Evolutionary conservation across 2,797 vertebrate genomes (phyloP).

Genomic region (Novumbra hubbsi): DNA sequence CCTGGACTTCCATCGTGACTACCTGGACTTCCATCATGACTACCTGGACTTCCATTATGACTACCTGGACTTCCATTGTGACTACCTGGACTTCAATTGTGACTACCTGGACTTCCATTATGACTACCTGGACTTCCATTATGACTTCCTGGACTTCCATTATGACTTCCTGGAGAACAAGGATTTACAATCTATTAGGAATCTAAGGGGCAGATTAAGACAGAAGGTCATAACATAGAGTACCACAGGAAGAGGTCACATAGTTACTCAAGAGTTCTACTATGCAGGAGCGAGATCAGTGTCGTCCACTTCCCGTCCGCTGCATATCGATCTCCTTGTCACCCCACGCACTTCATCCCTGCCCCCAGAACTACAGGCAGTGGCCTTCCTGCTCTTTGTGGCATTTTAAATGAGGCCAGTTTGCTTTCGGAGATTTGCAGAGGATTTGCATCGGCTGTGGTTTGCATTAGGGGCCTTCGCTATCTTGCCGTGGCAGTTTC

Average conservation of each 20-base stretch:
- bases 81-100: too few relatives aligned
- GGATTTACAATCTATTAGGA: too few relatives aligned
- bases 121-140: too few relatives aligned
- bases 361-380: constrained; percentile 2
- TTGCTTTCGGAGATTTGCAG: constrained; percentile 23
- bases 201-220: constrained; percentile 17
- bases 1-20: too few relatives aligned
- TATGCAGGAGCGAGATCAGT: constrained; percentile 16
- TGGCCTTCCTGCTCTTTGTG: constrained; percentile 30
- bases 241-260: constrained; percentile 52
- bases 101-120: too few relatives aligned
- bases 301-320: constrained; percentile 16
- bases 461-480: constrained; percentile 30
- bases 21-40: too few relatives aligned
- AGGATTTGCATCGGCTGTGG: constrained; percentile 15
- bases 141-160: too few relatives aligned
- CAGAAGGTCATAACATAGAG: constrained; percentile 40
- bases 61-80: too few relatives aligned
- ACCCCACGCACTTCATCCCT: constrained; percentile 5
- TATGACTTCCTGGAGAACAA: too few relatives aligned
- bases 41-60: too few relatives aligned
- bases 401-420: constrained; percentile 39
- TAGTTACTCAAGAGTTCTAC: constrained; percentile 25
- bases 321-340: constrained; percentile 36
- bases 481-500: constrained; percentile 37